These are phyloP conservation scores for Drosophila pruinosa DNA, from an alignment of 1,140 invertebrate genomes.

Conservation along the genomic window DNA sequence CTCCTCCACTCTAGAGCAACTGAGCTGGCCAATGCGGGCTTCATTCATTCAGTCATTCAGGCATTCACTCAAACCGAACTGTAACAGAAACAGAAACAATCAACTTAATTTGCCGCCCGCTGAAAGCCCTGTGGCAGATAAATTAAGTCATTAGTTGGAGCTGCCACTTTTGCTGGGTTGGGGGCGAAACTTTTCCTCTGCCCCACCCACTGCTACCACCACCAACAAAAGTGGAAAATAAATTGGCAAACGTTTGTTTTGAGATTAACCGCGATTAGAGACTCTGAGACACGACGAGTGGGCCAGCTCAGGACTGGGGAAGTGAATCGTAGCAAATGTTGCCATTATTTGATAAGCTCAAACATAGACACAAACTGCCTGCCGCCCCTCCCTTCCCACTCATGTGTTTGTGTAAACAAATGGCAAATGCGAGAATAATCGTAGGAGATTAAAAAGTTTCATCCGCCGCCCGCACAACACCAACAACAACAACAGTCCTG, in stretches of 20 bases:
- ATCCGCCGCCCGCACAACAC: conserved; percentile 50
- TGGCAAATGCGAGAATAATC: conserved; percentile 83
- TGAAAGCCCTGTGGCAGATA: conserved; percentile 82
- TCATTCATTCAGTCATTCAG: not conserved
- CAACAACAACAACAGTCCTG: not conserved
- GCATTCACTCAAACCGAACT: conserved; percentile 16
- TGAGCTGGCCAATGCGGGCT: conserved; percentile 22
- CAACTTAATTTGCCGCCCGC: conserved; percentile 82
- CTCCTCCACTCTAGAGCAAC: not conserved
- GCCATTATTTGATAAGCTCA: conserved; percentile 82
- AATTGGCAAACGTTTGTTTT: conserved; percentile 83
- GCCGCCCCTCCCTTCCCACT: not conserved
- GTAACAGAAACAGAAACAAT: conserved; percentile 66
- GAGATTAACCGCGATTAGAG: conserved; percentile 83
- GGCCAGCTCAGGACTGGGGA: not conserved
- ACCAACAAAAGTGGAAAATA: conserved; percentile 80
- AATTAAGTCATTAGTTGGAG: conserved; percentile 83
- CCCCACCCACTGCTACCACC: no score
- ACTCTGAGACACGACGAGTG: conserved; percentile 19
- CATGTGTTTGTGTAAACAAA: conserved; percentile 78
- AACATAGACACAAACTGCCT: conserved; percentile 62
- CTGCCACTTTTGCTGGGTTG: conserved; percentile 39
- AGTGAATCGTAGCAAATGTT: conserved; percentile 77
- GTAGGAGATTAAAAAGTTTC: conserved; percentile 82
- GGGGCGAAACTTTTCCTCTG: no score